phyloP scores from a whole-genome alignment of 2,113 vertebrate species.

The Eulemur rufifrons region DNA sequence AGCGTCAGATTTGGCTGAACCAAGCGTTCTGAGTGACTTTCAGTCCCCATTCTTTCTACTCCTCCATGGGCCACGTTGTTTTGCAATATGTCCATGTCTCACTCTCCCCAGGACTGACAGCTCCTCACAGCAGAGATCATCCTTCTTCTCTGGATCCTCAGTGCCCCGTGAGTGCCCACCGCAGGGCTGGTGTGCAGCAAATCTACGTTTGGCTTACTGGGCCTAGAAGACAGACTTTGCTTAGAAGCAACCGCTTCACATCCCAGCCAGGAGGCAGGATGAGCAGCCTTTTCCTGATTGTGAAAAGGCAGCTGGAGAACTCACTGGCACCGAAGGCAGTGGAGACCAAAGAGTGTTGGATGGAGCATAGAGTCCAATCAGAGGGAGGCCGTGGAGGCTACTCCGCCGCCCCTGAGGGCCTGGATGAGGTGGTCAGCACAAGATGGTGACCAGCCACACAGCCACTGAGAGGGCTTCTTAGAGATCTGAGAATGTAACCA shows the following conservation, averaged over 20 bases:
- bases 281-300: not conserved
- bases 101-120: not conserved
- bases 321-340: not conserved
- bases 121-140: not conserved
- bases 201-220: not conserved
- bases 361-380: not conserved
- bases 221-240: not conserved
- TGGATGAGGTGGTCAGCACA: not conserved
- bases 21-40: not conserved
- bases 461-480: not conserved
- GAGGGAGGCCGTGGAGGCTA: not conserved
- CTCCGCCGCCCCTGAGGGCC: accelerated
- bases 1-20: not conserved
- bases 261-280: not conserved
- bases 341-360: not conserved
- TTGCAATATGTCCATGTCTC: not conserved
- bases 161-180: not conserved
- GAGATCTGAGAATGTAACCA: not conserved
- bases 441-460: not conserved
- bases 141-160: not conserved
- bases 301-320: not conserved
- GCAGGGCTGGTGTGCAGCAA: not conserved
- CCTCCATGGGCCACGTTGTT: not conserved
- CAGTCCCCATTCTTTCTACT: not conserved
- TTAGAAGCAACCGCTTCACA: not conserved